Evolutionary conservation across 2,888 invertebrate genomes (phyloP), one percentile per base, ranked within the genome.

Genomic region (Drosophila acutilabella): DNA sequence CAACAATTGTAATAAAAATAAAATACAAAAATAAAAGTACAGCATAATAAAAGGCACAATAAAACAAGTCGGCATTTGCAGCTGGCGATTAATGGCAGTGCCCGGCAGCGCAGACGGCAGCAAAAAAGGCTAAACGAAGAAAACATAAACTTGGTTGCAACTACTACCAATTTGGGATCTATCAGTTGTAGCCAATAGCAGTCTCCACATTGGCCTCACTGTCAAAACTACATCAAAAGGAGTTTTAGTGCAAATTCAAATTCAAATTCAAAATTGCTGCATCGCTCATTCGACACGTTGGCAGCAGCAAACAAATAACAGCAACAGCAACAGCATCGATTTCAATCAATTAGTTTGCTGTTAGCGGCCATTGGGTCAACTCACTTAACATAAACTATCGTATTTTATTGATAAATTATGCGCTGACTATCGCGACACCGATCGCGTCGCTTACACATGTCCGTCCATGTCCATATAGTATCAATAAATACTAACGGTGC

Each of bases 371-470:
- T 65, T 88, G 78, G 83, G 88, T 88, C 88, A 83, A 81, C 44
- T 76, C 81, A 73, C 67, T 88, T 80, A 64, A 71, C 65, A 66
- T 82, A 71, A 72, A 71, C 65, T 75, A 70, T 76, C 65, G 61
- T 64, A 83, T 80, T 83, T 83, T 83, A 78, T 86, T 78, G 83
- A 86, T 86, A 78, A 83, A 80, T 82, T 83, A 83, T 82, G 83
- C 83, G 68, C 62, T 52, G 88, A 71, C 80, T 77, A 71, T 80
- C 80, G 66, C 64, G 64, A 78, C 78, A 78, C 80, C 80, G 70
- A 78, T 78, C 78, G 83, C 83, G 87, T 86, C 81, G 80, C 75
- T 86, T 80, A 88, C 83, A 82, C 78, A 81, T 88, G 82, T 85
- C 64, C 64, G 71, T 74, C 61, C 78, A 51, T 65, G 71, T 74